Percentiles rank a stretch among this genome's conserved stretches.
Evolutionary conservation across 2,113 vertebrate genomes (phyloP).

Genomic region (Nanorana parkeri): DNA sequence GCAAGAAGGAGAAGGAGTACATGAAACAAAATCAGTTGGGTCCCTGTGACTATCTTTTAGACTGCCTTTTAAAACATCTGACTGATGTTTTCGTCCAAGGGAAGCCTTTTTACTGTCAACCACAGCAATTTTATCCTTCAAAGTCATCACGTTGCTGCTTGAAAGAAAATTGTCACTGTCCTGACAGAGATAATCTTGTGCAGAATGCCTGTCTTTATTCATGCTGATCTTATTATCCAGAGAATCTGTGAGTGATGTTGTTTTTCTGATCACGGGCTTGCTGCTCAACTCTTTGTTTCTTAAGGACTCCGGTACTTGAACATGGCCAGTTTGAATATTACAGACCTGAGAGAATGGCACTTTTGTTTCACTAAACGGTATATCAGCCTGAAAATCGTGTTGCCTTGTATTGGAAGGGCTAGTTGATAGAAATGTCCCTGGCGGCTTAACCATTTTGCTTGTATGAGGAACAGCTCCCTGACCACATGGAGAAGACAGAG

Average conservation of each 20-base stretch:
- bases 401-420: constrained; percentile 20
- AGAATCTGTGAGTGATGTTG: constrained; percentile 42
- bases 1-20: constrained; percentile 50
- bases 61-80: constrained; percentile 59
- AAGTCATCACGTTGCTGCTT: constrained; percentile 27
- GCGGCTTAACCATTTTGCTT: constrained; percentile 34
- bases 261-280: constrained; percentile 47
- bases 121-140: constrained; percentile 47
- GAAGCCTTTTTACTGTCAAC: constrained; percentile 57
- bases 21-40: constrained; percentile 58
- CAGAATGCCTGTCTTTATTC: constrained; percentile 30
- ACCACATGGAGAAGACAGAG: constrained; percentile 38
- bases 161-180: constrained; percentile 44
- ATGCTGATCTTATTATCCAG: constrained; percentile 51
- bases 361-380: constrained; percentile 25
- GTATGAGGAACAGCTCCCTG: constrained; percentile 49
- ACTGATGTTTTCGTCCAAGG: constrained; percentile 59
- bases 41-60: constrained; percentile 59
- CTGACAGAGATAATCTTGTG: constrained; percentile 44
- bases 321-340: constrained; percentile 16
- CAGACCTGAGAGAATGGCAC: constrained; percentile 37
- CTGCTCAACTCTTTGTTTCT: constrained; percentile 43
- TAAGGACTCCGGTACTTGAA: constrained; percentile 27
- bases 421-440: background rate
- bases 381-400: background rate